phyloP scores from a whole-genome alignment of 2,797 vertebrate species.

The Coluber constrictor region DNA sequence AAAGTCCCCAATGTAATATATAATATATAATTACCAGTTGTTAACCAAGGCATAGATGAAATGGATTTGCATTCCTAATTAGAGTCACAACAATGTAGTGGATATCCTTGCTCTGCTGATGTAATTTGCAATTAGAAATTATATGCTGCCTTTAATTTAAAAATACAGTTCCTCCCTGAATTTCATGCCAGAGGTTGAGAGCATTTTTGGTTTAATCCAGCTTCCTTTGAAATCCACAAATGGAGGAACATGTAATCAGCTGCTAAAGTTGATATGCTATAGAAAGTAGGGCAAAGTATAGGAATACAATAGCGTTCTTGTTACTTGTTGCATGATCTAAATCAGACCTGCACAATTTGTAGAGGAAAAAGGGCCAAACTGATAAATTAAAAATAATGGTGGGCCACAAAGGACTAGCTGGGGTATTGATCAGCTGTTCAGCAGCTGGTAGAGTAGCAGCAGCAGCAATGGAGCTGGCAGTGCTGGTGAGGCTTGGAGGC shows the following conservation, averaged over 20 bases:
- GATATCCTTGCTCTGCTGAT: conserved; percentile 26
- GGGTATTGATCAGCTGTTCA: background rate
- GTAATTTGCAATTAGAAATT: conserved; percentile 29
- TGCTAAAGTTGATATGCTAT: background rate
- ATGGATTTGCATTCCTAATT: conserved; percentile 27
- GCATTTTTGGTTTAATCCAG: conserved; percentile 20
- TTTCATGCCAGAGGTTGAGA: conserved; percentile 13
- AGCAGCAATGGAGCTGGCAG: background rate
- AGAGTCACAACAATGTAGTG: conserved; percentile 33
- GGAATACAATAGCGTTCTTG: conserved; percentile 1
- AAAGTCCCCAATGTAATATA: background rate
- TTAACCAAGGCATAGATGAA: conserved; percentile 28
- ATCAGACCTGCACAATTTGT: background rate
- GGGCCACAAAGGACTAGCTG: background rate
- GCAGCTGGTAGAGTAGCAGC: background rate
- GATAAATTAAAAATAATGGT: background rate
- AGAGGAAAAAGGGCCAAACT: background rate
- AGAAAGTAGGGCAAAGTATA: conserved; percentile 29
- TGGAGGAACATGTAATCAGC: background rate
- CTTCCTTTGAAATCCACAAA: conserved; percentile 13
- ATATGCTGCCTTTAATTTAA: conserved; percentile 18
- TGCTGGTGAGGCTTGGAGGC: background rate
- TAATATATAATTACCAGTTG: conserved; percentile 16
- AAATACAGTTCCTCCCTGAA: conserved; percentile 1
- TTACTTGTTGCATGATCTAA: conserved; percentile 20